Conservation (phyloP, 2,797 vertebrate genomes). For the Avahi laniger region DNA sequence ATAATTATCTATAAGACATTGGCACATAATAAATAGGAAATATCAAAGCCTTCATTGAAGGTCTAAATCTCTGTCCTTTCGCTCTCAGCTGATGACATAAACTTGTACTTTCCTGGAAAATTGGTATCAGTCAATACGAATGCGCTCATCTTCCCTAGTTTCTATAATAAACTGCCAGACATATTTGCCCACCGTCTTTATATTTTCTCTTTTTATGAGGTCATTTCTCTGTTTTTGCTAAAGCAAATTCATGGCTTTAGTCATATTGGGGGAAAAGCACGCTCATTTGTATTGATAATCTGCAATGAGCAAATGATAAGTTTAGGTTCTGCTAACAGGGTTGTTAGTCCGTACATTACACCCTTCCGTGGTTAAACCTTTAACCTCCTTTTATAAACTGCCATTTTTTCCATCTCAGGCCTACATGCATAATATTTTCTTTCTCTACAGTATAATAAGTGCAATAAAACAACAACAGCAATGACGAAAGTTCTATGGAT, state of each 20-base stretch:
- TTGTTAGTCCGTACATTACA: not conserved
- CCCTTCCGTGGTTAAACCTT: not conserved
- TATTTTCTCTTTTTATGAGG: not conserved
- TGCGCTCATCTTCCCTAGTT: not conserved
- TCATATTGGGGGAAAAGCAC: not conserved
- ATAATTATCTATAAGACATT: not conserved
- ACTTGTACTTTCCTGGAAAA: not conserved
- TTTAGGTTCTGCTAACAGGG: not conserved
- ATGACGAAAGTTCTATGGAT: not conserved
- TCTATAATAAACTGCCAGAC: not conserved
- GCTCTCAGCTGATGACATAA: not conserved
- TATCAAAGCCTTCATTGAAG: not conserved
- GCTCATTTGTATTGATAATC: not conserved
- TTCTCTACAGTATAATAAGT: not conserved
- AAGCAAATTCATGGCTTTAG: not conserved
- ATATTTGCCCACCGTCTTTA: not conserved
- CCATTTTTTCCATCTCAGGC: not conserved
- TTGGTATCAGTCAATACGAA: too few species aligned
- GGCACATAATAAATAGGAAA: not conserved
- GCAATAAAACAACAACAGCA: not conserved
- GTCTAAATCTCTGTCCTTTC: not conserved
- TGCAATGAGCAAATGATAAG: not conserved
- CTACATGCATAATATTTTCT: not conserved
- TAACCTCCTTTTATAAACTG: not conserved
- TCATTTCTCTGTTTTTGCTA: not conserved